Base-by-base conservation (phyloP, 2,888 invertebrate genomes). In the Drosophila antonietae region DNA sequence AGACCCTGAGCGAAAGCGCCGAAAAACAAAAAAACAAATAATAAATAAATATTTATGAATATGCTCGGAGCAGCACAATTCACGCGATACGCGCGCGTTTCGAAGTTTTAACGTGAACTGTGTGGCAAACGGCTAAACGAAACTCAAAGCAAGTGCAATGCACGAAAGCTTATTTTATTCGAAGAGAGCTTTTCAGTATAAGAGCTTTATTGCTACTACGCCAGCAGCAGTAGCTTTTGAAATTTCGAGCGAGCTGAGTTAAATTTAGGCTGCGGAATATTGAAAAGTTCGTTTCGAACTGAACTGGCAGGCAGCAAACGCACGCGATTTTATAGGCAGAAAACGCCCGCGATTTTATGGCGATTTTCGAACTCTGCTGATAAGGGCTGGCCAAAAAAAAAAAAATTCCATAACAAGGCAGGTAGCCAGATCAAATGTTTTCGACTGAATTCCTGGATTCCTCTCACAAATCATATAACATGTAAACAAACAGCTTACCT, bases 401-500 rank as follows among this genome's bases (percentile, higher is more conserved):
- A 37, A 52, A 47, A 39, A 23, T 37, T 35, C 15, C 35, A 43
- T 31, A 35, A n/a, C 31, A 18, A 12, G 39, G 66, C 81, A 79
- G 79, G 79, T 75, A 78, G 68, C n/a, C 43, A 23, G 33, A n/a
- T 20, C 33, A 53, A 18, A 15, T 31, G 33, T 14, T 33, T 33
- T 14, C 8, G 33, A 14, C 39, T 12, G 31, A 44, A 62, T 14
- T 20, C 10, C 39, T 10, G 31, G 37, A 62, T 8, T 20, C 10
- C 15, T 47, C 55, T 37, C 78, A 64, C 66, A 77, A 77, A 58
- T n/a, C 44, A 63, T 65, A 33, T 9, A 8, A 33, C 0, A 33
- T 44, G 57, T n/a, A 28, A 33, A 31, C 4, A 20, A 28, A 39
- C 28, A 61, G 93, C 95, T 94, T 84, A 97, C 97, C 95, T 97